These are phyloP conservation scores for Buceros bicornis DNA, from an alignment of 2,797 vertebrate species.

Conservation along the genomic window DNA sequence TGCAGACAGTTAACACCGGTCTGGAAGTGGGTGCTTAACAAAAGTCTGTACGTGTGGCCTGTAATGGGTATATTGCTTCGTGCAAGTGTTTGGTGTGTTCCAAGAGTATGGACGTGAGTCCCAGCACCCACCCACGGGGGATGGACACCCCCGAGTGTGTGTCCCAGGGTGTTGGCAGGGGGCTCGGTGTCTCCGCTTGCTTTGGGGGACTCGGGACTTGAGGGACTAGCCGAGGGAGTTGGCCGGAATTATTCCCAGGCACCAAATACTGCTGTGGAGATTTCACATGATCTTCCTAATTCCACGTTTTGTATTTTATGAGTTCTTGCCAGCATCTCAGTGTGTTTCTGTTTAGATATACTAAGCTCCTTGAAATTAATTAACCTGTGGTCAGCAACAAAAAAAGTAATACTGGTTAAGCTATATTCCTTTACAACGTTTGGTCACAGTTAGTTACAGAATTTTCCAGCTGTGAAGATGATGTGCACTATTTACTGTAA, in stretches of 20 bases:
- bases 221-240: background rate
- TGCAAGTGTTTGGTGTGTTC: background rate
- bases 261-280: background rate
- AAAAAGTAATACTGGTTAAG: conserved; percentile 46
- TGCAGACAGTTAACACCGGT: background rate
- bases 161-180: background rate
- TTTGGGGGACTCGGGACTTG: background rate
- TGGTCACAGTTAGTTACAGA: conserved; percentile 75
- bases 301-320: conserved; percentile 48
- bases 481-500: conserved; percentile 76
- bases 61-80: rapidly evolving
- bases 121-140: background rate
- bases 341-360: conserved; percentile 79
- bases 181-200: background rate
- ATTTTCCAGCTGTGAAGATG: conserved; percentile 78
- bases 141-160: background rate
- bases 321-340: conserved; percentile 73
- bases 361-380: conserved; percentile 79
- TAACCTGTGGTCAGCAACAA: conserved; percentile 73
- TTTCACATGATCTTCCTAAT: conserved; percentile 69
- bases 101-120: rapidly evolving
- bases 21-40: background rate
- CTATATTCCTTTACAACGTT: conserved; percentile 67
- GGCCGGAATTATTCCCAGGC: background rate
- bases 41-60: background rate